Evolutionary conservation across 2,113 vertebrate species (phyloP).

Genomic region (Probosciger aterrimus): DNA sequence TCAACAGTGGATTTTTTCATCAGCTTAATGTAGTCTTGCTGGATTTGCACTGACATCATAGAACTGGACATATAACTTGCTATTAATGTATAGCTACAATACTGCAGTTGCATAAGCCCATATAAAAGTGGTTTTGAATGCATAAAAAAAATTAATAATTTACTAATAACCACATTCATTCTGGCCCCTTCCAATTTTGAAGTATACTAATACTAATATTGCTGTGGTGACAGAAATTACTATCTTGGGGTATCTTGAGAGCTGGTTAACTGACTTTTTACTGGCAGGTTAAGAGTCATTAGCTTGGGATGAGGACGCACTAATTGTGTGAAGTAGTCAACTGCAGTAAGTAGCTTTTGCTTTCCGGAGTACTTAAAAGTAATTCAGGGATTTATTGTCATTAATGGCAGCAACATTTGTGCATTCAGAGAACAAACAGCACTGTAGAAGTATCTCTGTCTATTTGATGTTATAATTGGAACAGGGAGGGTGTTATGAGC

Average conservation of each 20-base stretch:
- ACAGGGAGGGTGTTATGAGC: neutral
- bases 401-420: neutral
- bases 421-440: neutral
- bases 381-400: neutral
- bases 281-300: neutral
- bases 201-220: neutral
- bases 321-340: neutral
- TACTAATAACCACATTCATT: neutral
- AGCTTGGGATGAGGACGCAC: neutral
- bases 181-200: neutral
- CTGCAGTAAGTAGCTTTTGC: neutral
- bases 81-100: neutral
- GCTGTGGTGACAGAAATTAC: neutral
- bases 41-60: neutral
- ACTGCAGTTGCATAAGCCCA: neutral
- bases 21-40: neutral
- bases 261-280: neutral
- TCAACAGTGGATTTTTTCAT: neutral
- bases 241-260: neutral
- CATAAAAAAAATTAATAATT: neutral
- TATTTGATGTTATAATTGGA: neutral
- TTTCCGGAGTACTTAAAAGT: neutral
- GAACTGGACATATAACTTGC: neutral
- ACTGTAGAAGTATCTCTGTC: neutral
- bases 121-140: neutral